Conservation (phyloP, 2,797 vertebrate genomes). For the Cynodonichthys magdalenae region DNA sequence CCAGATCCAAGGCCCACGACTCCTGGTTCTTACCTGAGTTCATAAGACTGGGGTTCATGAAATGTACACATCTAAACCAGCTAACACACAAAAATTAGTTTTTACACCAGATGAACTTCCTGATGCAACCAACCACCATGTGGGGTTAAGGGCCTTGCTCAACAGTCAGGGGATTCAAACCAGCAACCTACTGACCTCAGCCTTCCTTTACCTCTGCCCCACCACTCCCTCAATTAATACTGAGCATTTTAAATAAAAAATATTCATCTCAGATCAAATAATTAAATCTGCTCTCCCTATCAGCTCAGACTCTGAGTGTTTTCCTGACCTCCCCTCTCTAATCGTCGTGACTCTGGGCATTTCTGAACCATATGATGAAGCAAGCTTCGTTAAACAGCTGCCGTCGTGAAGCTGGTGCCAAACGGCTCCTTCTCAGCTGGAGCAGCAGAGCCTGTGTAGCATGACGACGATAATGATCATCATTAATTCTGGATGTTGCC, state of each 20-base stretch:
- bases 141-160: too few species aligned
- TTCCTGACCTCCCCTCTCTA: constrained; percentile 53
- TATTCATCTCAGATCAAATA: too few species aligned
- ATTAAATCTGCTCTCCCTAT: constrained; percentile 20
- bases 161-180: too few species aligned
- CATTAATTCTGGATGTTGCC: constrained; percentile 75
- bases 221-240: too few species aligned
- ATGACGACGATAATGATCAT: constrained; percentile 73
- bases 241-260: too few species aligned
- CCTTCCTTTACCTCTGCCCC: too few species aligned
- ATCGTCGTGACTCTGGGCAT: constrained; percentile 55
- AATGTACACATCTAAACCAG: neutral
- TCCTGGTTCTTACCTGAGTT: constrained; percentile 82
- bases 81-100: too few species aligned
- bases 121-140: too few species aligned
- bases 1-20: constrained; percentile 85
- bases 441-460: constrained; percentile 56
- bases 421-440: constrained; percentile 53
- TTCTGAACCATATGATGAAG: constrained; percentile 60
- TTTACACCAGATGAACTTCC: too few species aligned
- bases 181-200: too few species aligned
- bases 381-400: constrained; percentile 62
- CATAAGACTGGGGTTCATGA: neutral
- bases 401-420: constrained; percentile 46
- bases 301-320: constrained; percentile 42